Base-by-base conservation (phyloP, 1,140 invertebrate genomes). In the Planococcus citri region DNA sequence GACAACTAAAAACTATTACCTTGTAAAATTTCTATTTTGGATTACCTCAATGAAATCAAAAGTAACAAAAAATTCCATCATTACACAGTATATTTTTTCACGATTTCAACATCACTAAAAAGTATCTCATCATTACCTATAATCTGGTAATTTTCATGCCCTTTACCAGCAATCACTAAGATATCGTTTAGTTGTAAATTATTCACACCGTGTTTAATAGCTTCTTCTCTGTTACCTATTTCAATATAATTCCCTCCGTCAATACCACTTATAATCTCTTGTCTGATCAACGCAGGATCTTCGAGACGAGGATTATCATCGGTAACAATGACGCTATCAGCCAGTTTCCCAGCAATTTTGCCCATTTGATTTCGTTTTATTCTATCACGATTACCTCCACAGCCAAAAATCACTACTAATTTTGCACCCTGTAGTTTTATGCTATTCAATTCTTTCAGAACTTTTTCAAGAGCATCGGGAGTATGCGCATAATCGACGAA, bases 401-500 rank as follows among this genome's bases (percentile, higher is more conserved):
- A 68, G 2, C 68, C 68, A 37, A 68, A 68, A 6, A 68, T 20
- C 12, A 14, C 17, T 17, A 25, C 17, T 38, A 33, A 1, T 33
- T 37, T 37, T 20, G 8, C 0, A 37, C 27, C 17, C 2, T 68
- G 29, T 21, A 38, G 12, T 20, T 20, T 14, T 10, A 20, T 20
- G 3, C 3, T n/a, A 3, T 4, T n/a, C 17, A 58, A 58, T 0
- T 22, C 64, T 1, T 8, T 17, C n/a, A 68, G 4, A 6, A 27
- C 1, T 37, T 68, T 68, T 68, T 68, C 1, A 20, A 68, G 37
- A 6, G 68, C 68, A 37, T 68, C 68, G 1, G 68, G 68, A 20
- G 68, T 68, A 38, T 68, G 68, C 6, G 68, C 68, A 68, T 68
- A 68, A 68, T 68, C 68, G 0, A 68, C 21, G 0, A 68, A 20